Evolutionary conservation across 1,140 invertebrate species (phyloP).

Genomic region (Dreissena polymorpha): DNA sequence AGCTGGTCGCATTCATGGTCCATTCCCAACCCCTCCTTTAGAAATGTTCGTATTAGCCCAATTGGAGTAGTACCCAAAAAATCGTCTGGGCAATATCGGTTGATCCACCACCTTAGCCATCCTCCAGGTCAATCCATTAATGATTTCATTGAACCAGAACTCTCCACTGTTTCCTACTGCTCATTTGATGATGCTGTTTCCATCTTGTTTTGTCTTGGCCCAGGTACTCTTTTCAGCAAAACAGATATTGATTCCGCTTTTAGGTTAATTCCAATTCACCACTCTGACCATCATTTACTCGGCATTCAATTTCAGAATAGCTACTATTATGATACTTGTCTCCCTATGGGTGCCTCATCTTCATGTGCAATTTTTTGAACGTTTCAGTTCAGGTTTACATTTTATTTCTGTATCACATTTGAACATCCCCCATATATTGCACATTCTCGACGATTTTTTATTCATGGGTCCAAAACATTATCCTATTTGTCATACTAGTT

Average conservation of each 20-base stretch:
- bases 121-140: conserved; percentile 14
- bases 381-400: conserved; percentile 42
- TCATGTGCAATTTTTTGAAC: conserved; percentile 55
- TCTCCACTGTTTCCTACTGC: not conserved
- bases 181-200: conserved; percentile 19
- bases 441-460: conserved; percentile 58
- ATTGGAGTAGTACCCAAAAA: conserved; percentile 27
- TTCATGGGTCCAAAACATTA: conserved; percentile 15
- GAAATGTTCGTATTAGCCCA: not conserved
- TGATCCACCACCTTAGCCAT: conserved; percentile 20
- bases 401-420: conserved; percentile 47
- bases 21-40: not conserved
- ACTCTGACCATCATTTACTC: conserved; percentile 12
- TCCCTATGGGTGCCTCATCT: conserved; percentile 54
- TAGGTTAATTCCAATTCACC: conserved; percentile 39
- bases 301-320: conserved; percentile 16
- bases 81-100: not conserved
- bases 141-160: not conserved
- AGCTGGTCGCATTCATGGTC: not conserved
- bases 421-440: conserved; percentile 15
- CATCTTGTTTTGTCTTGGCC: not conserved
- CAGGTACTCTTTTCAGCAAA: conserved; percentile 14
- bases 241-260: conserved; percentile 35
- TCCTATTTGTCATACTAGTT: not conserved
- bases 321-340: conserved; percentile 51